Evolutionary conservation across 1,140 invertebrate species (phyloP).

Genomic region (Drosophila quadrilineata): DNA sequence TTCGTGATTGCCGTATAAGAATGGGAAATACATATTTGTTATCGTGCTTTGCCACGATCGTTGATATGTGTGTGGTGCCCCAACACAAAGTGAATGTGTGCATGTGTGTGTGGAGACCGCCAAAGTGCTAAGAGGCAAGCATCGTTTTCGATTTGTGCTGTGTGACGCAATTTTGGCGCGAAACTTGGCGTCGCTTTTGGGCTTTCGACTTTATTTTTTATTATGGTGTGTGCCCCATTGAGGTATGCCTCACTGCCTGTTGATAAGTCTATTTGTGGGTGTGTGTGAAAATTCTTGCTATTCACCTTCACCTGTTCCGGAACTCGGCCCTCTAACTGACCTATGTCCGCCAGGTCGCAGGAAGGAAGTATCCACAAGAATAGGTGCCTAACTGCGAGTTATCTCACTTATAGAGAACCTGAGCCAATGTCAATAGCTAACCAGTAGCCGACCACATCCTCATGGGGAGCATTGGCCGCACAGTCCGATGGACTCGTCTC

Average conservation of each 20-base stretch:
- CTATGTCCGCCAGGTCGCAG: constrained; percentile 9
- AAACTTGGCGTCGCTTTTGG: constrained; percentile 68
- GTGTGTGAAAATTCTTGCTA: background rate
- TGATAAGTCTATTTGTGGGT: background rate
- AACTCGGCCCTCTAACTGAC: constrained; percentile 10
- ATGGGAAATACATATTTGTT: constrained; percentile 64
- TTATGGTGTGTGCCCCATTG: constrained; percentile 40
- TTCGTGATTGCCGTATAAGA: constrained; percentile 35
- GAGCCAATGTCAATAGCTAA: constrained; percentile 45
- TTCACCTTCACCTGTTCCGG: constrained; percentile 25
- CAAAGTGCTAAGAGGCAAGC: constrained; percentile 42
- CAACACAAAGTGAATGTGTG: constrained; percentile 12
- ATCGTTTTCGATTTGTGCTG: constrained; percentile 28
- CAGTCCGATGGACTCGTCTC: background rate
- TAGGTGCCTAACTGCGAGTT: constrained; percentile 19
- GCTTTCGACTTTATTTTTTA: too few relatives aligned
- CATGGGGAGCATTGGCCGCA: background rate
- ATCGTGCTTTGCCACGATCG: constrained; percentile 67
- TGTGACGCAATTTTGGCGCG: constrained; percentile 76
- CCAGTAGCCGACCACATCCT: constrained; percentile 56
- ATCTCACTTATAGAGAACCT: too few relatives aligned
- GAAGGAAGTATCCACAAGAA: constrained; percentile 45
- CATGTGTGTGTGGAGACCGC: constrained; percentile 44
- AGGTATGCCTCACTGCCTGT: constrained; percentile 36
- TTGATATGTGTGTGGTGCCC: constrained; percentile 24